phyloP scores from a whole-genome alignment of 1,140 invertebrate species.

The Macrotrachela quadricornifera region DNA sequence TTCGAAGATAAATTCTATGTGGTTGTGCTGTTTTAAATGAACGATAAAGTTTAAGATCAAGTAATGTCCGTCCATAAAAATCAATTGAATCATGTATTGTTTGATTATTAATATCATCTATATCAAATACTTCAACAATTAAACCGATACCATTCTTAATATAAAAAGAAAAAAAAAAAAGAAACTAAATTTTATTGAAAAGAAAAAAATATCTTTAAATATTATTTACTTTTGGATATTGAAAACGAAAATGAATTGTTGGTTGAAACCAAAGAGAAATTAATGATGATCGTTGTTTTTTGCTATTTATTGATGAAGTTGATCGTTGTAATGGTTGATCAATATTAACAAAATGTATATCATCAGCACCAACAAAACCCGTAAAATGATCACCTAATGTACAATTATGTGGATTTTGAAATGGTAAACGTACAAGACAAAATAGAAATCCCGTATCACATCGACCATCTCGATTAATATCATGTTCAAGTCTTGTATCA shows the following conservation, averaged over 20 bases:
- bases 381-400: conserved; percentile 6
- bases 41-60: too few relatives aligned
- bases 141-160: conserved; percentile 4
- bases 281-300: too few relatives aligned
- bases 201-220: too few relatives aligned
- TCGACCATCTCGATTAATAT: neutral
- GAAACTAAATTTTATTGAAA: too few relatives aligned
- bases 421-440: conserved; percentile 6
- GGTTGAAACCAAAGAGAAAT: too few relatives aligned
- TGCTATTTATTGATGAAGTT: too few relatives aligned
- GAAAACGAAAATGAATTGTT: too few relatives aligned
- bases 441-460: conserved; percentile 7
- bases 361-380: neutral
- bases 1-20: too few relatives aligned
- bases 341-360: neutral
- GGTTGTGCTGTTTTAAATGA: too few relatives aligned
- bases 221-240: too few relatives aligned
- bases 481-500: neutral
- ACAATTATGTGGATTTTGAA: conserved; percentile 8
- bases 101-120: neutral
- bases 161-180: too few relatives aligned
- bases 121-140: conserved; percentile 6
- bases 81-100: neutral
- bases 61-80: neutral
- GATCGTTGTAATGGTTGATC: too few relatives aligned